A percentile compares a stretch with the other conserved stretches of the same genome.
Conservation (phyloP, 2,113 vertebrate species). For the Gorsachius goisagi region DNA sequence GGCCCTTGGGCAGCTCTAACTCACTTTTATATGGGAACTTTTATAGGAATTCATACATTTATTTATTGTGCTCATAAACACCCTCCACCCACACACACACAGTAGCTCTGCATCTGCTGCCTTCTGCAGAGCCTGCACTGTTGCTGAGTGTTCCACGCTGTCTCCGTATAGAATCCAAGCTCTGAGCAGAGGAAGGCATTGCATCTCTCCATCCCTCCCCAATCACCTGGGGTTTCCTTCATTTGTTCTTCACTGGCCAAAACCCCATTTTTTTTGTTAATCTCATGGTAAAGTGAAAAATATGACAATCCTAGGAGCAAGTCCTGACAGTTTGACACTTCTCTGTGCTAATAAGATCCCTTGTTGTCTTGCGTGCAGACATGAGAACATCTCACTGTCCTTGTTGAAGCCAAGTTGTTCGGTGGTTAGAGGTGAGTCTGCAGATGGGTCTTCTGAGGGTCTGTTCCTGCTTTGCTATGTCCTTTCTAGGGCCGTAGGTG, state of each 20-base stretch:
- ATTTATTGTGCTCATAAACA: conserved; percentile 66
- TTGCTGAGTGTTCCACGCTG: rapidly evolving
- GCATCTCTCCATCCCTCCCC: background rate
- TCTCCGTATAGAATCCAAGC: background rate
- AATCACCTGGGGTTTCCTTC: background rate
- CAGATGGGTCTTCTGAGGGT: background rate
- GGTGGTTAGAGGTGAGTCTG: background rate
- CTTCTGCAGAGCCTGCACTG: conserved; percentile 13
- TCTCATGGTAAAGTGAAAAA: background rate
- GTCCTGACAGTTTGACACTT: background rate
- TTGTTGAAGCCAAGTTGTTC: background rate
- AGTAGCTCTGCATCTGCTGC: conserved; percentile 45
- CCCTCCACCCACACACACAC: background rate
- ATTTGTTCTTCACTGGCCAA: background rate
- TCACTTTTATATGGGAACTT: conserved; percentile 56
- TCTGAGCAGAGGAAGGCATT: background rate
- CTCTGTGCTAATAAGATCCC: background rate
- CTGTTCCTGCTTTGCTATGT: background rate
- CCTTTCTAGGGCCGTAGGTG: background rate
- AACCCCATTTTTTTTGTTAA: background rate
- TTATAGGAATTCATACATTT: conserved; percentile 57
- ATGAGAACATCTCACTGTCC: background rate
- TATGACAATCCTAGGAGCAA: background rate
- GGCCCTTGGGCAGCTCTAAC: conserved; percentile 33
- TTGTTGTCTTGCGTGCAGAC: background rate